Evolutionary conservation across 2,113 vertebrate genomes (phyloP).

Genomic region (Syngnathus floridae): DNA sequence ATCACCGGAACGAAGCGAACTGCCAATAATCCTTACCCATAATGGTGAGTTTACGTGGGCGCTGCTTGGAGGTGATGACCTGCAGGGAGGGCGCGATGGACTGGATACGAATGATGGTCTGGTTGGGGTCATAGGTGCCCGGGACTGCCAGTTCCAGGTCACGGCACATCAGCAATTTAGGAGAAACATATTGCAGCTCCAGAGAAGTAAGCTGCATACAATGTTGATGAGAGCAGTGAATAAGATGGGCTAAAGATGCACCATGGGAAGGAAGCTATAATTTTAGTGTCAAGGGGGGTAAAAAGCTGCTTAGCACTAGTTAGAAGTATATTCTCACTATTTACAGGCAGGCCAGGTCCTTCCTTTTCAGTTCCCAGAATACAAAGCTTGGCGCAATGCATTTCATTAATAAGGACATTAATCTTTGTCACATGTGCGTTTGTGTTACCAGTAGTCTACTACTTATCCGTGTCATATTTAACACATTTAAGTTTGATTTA

Average conservation of each 20-base stretch:
- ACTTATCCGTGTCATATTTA: no score
- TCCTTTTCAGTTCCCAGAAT: no score
- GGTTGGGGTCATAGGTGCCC: slow-evolving; percentile 95
- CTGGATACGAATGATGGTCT: slow-evolving; percentile 94
- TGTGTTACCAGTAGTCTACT: no score
- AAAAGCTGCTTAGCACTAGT: background rate
- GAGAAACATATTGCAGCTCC: slow-evolving; percentile 95
- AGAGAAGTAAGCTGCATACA: slow-evolving; percentile 84
- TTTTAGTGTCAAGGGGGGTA: slow-evolving; percentile 4
- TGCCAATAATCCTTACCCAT: slow-evolving; percentile 80
- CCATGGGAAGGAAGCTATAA: slow-evolving; percentile 15
- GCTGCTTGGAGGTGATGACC: slow-evolving; percentile 98
- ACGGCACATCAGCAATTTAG: slow-evolving; percentile 96
- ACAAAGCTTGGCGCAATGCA: no score
- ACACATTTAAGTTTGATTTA: no score
- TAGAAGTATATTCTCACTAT: no score
- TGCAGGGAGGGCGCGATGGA: slow-evolving; percentile 93
- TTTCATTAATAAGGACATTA: no score
- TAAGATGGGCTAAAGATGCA: slow-evolving; percentile 9
- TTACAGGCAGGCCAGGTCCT: no score
- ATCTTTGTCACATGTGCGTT: no score
- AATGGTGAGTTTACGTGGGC: slow-evolving; percentile 91
- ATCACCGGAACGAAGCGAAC: background rate
- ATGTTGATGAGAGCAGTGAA: slow-evolving; percentile 13
- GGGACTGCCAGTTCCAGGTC: slow-evolving; percentile 94